Evolutionary conservation across 1,140 invertebrate species (phyloP), one percentile per base, ranked within the genome.

Genomic region (Pseudomyrmex pallidus): DNA sequence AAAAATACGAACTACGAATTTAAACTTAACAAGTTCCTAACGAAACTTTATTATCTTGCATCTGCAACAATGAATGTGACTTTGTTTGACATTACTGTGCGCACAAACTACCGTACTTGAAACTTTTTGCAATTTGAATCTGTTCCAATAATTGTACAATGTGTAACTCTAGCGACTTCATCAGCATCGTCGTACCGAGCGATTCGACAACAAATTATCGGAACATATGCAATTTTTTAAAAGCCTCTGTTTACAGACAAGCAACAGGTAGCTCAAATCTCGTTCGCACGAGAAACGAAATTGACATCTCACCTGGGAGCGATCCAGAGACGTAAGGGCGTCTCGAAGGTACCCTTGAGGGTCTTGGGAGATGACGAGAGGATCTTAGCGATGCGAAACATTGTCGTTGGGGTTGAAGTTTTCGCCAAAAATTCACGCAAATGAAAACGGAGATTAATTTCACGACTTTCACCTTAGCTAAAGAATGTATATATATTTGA

Each of bases 361-460:
- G 50, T 70, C 4, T 1, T 70, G 20, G 52, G 2, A 2, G 44
- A 8, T 35, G 62, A 56, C 10, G 76, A 72, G 12, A 80, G 10
- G 2, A 25, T 2, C 7, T 59, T 80, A 0, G 54, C n/a, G 44
- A 80, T 17, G 2, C 76, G 76, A 25, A 80, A 2, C 76, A 80
- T 80, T 4, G 10, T 80, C 2, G 35, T 35, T 25, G 20, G 17
- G 5, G 1, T 17, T 59, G 57, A 61, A 7, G 35, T 25, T 22
- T 52, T 52, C 9, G 12, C 3, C 17, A 17, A 59, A 17, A 17
- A 59, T 12, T 9, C 17, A 20, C 57, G 10, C 57, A 20, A 10
- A 12, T 61, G 17, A 61, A 20, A 22, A 61, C 25, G 25, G 25
- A 25, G 25, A 0, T 35, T 35, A 35, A 35, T 7, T 35, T 35